Base-by-base conservation (phyloP, 2,888 invertebrate genomes). In the Corythucha ciliata region DNA sequence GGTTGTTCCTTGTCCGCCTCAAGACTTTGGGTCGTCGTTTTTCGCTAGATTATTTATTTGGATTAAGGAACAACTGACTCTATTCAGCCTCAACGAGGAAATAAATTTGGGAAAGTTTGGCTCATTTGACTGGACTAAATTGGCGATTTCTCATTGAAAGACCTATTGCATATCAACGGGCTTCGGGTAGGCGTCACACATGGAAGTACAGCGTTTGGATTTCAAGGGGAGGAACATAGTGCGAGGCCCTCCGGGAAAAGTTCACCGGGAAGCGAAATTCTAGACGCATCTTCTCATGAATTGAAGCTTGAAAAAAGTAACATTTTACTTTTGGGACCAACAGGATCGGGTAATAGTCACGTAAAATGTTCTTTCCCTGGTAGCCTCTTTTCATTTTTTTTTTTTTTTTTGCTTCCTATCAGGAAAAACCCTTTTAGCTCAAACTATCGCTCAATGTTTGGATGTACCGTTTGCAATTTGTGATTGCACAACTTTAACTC, bases 401-500 rank as follows among this genome's bases (percentile, higher is more conserved):
- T 8, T 18, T 14, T 3, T 4, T 33, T 8, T 22, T 46, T 22
- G 12, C 32, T 32, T 36, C 42, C n/a, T 34, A 7, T 52, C 66
- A 85, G 89, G 93, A 47, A 98, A 98, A 71, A 99, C 98, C 0
- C 74, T 96, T 18, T 73, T 98, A 57, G 97, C 97, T 6, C 94
- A 98, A 72, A 96, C 94, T 26, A 87, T 98, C 67, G 97, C 98
- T 40, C 85, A 87, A 64, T 96, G 96, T 68, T 74, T 98, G 62
- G 96, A 99, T 71, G 97, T 99, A 57, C 98, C 98, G 50, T 97
- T 97, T 73, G 96, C 96, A 25, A 96, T 96, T 66, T 96, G 96
- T 72, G 97, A 98, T 74, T 97, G 97, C 70, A 93, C 93, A 21
- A 92, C 92, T 10, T 72, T 93, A 29, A 93, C 93, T 10, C 92